Evolutionary conservation across 2,113 vertebrate species (phyloP).

Genomic region (Naja naja): DNA sequence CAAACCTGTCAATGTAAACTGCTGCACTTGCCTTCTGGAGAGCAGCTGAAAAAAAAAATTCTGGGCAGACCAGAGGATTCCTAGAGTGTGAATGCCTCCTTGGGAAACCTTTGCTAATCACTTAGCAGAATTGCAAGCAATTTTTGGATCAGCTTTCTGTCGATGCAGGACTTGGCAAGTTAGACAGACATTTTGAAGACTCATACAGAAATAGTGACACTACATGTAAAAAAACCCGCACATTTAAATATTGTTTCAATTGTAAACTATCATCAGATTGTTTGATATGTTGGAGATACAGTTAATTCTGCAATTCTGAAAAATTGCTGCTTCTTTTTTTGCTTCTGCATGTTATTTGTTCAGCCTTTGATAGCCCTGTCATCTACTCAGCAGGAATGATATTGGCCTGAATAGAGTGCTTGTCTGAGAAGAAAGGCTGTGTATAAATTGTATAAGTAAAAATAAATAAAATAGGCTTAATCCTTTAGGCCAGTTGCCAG

Average conservation of each 20-base stretch:
- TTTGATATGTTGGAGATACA: not conserved
- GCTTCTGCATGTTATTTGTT: not conserved
- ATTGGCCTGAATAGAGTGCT: not conserved
- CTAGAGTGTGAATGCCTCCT: not conserved
- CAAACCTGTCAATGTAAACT: constrained; percentile 40
- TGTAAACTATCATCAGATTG: not conserved
- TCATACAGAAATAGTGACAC: not conserved
- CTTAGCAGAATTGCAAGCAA: not conserved
- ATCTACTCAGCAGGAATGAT: not conserved
- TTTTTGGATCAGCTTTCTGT: not conserved
- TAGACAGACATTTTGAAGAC: not conserved
- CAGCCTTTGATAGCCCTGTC: not conserved
- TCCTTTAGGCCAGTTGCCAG: not conserved
- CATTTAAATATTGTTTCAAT: not conserved
- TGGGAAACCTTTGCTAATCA: not conserved
- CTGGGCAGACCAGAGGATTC: not conserved
- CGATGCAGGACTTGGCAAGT: not conserved
- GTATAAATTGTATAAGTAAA: not conserved
- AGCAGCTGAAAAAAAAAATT: constrained; percentile 26
- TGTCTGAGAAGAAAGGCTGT: not conserved
- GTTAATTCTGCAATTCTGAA: not conserved
- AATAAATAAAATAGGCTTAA: not conserved
- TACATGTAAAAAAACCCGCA: not conserved
- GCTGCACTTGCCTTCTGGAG: constrained; percentile 45
- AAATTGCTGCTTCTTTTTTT: not conserved